These are phyloP conservation scores for Serranus cabrilla DNA, from an alignment of 2,797 vertebrate genomes.

Conservation along the genomic window DNA sequence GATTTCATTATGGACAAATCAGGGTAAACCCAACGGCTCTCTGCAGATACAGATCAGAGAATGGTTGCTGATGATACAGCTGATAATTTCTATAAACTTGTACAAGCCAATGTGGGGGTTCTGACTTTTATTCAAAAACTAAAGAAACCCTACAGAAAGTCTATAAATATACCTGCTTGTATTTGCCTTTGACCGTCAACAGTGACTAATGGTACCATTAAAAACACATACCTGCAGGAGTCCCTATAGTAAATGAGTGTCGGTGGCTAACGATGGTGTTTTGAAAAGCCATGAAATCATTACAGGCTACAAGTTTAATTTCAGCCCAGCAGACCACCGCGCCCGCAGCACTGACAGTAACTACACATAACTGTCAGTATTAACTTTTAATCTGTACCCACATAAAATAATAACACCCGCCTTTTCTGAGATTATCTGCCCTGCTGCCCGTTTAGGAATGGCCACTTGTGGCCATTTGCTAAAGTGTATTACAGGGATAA, in stretches of 20 bases:
- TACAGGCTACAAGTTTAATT: conserved; percentile 60
- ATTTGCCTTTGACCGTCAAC: conserved; percentile 66
- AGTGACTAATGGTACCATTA: conserved; percentile 80
- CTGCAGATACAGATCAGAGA: conserved; percentile 41
- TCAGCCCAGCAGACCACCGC: conserved; percentile 37
- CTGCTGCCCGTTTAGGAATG: conserved; percentile 28
- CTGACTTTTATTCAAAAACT: conserved; percentile 28
- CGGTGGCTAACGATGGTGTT: conserved; percentile 60
- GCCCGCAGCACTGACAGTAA: conserved; percentile 48
- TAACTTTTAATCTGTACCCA: conserved; percentile 59
- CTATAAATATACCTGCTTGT: conserved; percentile 37
- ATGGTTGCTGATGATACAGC: conserved; percentile 2
- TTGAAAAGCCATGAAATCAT: conserved; percentile 65
- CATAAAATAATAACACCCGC: conserved; percentile 33
- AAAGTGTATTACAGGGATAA: conserved; percentile 38
- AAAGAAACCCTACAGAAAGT: conserved; percentile 3
- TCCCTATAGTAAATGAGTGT: conserved; percentile 71
- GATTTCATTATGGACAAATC: conserved; percentile 73
- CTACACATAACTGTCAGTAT: conserved; percentile 49
- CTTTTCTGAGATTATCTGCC: conserved; percentile 51
- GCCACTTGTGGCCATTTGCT: conserved; percentile 43
- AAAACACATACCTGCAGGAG: conserved; percentile 78
- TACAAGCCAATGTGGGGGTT: not conserved
- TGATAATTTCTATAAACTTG: conserved; percentile 21
- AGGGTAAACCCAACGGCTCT: conserved; percentile 39